These are phyloP conservation scores for Thomomys bottae DNA, from an alignment of 2,113 vertebrate genomes.

Conservation along the genomic window DNA sequence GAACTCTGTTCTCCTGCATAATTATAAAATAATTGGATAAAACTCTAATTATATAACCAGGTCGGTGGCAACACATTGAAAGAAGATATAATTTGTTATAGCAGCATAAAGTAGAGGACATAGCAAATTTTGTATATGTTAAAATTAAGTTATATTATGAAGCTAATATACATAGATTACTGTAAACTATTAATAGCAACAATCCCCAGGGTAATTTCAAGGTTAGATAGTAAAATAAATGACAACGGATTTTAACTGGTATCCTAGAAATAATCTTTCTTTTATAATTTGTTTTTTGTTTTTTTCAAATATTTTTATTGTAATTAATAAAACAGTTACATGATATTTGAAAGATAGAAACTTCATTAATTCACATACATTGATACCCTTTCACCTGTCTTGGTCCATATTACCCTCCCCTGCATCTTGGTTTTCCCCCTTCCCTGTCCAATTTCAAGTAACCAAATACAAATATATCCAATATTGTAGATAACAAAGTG, in stretches of 20 bases:
- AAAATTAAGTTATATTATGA: not conserved
- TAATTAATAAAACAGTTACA: too few relatives aligned
- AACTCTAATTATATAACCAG: not conserved
- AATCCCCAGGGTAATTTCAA: not conserved
- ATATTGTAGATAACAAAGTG: too few relatives aligned
- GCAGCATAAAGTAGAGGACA: not conserved
- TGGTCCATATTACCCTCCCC: too few relatives aligned
- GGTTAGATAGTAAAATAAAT: not conserved
- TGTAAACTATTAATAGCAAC: not conserved
- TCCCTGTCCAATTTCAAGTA: too few relatives aligned
- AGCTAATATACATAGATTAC: not conserved
- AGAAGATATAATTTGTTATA: not conserved
- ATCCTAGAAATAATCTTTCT: not conserved
- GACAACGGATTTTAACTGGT: not conserved
- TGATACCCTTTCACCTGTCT: too few relatives aligned
- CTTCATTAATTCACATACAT: too few relatives aligned
- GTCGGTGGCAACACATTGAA: not conserved
- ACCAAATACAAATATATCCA: too few relatives aligned
- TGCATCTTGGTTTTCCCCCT: too few relatives aligned
- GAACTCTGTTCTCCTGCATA: not conserved
- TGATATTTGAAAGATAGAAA: too few relatives aligned
- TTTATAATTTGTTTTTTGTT: too few relatives aligned
- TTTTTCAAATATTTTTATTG: too few relatives aligned
- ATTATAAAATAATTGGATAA: not conserved
- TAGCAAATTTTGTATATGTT: not conserved